Base-by-base conservation (phyloP, 1,140 invertebrate genomes). In the Atta texana region DNA sequence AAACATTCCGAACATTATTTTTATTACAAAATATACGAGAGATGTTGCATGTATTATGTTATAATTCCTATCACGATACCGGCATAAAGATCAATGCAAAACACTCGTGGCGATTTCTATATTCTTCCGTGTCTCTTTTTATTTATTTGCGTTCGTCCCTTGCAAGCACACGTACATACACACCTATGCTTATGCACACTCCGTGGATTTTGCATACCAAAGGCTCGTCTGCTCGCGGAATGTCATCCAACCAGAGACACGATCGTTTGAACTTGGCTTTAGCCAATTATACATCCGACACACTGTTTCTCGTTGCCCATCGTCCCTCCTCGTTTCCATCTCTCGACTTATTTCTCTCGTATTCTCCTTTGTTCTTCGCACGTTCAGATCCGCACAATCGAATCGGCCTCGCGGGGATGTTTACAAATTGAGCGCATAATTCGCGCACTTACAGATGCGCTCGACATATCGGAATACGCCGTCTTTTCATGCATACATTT, bases 241-340 rank as follows among this genome's bases (percentile, higher is more conserved):
- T 81, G 85, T 85, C 81, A 71, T 51, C 14, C 80, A 68, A 78
- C 85, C 72, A 82, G 61, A 78, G 66, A 85, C 74, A 77, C 76
- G 71, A 71, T 66, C 80, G 88, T 88, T 89, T 91, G 86, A 91
- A 90, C 85, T 88, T 87, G 88, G 72, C 87, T 90, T 69, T 68
- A 76, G 81, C 81, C 87, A 92, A 92, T 91, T 91, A 90, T 86
- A 85, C 61, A 21, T 18, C 21, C 82, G 77, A 82, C 80, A 82
- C 34, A 49, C 18, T 61, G 69, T 49, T 74, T 24, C 63, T 53
- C 80, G 14, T 84, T 16, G 69, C n/a, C 55, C 53, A 69, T 10
- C 66, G 39, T 74, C 39, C 80, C 28, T 2, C 28, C 12, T 24
- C 59, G 21, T 59, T 66, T 3, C n/a, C 16, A 10, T 21, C 18